Evolutionary conservation across 2,888 invertebrate genomes (phyloP).

Genomic region (Deilephila elpenor): DNA sequence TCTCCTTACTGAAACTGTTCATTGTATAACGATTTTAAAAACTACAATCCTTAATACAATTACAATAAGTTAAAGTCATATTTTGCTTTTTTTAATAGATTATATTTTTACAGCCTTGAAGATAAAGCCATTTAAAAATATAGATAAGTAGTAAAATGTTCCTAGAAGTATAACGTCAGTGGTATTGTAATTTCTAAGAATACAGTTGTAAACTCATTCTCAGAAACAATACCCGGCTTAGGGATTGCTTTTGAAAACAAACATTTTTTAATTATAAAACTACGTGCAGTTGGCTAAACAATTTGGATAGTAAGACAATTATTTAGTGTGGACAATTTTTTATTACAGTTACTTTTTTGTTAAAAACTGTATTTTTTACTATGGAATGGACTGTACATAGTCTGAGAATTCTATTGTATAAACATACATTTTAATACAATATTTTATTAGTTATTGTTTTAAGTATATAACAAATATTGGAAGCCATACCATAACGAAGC

Average conservation of each 20-base stretch:
- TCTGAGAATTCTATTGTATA: no score
- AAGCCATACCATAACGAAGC: no score
- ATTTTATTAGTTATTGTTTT: no score
- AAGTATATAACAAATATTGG: no score
- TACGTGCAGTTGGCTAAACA: neutral
- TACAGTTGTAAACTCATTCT: neutral
- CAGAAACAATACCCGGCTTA: neutral
- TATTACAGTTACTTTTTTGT: neutral
- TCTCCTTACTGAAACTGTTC: no score
- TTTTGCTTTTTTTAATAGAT: neutral
- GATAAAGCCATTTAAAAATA: constrained; percentile 14
- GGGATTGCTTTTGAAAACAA: neutral
- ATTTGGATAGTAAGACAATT: neutral
- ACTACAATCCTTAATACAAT: neutral
- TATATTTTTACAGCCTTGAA: neutral
- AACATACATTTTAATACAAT: no score
- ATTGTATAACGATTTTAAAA: no score
- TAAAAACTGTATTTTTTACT: neutral
- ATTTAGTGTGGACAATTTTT: neutral
- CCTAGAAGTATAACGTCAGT: neutral
- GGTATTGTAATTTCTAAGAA: neutral
- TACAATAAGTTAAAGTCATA: neutral
- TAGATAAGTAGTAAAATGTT: neutral
- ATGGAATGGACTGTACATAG: no score
- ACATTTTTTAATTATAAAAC: constrained; percentile 16